Conservation (phyloP, 2,888 invertebrate genomes). For the Drosophila histrio region DNA sequence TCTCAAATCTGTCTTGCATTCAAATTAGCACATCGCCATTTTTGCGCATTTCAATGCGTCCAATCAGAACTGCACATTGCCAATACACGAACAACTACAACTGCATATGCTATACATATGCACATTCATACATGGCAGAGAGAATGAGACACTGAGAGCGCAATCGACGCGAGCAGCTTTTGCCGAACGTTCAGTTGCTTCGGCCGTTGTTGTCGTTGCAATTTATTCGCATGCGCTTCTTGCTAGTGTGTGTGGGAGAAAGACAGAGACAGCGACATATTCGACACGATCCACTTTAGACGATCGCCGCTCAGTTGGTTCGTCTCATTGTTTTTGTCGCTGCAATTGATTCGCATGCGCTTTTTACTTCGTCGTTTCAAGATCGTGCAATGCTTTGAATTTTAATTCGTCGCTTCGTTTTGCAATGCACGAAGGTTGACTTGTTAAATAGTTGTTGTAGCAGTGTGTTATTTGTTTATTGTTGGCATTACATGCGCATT, state of each 20-base stretch:
- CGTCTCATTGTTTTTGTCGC: slow-evolving; percentile 27
- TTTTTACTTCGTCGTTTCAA: slow-evolving; percentile 50
- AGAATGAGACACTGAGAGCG: not conserved
- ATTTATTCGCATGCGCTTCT: slow-evolving; percentile 67
- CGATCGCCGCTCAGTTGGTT: slow-evolving; percentile 2
- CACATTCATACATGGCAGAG: not conserved
- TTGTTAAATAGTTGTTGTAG: slow-evolving; percentile 21
- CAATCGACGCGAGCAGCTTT: slow-evolving; percentile 6
- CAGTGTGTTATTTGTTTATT: not conserved
- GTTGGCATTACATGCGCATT: slow-evolving; percentile 11
- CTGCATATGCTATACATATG: not conserved
- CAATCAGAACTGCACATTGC: slow-evolving; percentile 57
- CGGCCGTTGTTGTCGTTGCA: slow-evolving; percentile 48
- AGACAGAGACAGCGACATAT: not conserved
- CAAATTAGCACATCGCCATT: slow-evolving; percentile 58
- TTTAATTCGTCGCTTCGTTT: slow-evolving; percentile 61
- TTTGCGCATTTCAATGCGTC: slow-evolving; percentile 51
- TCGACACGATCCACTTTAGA: not conserved
- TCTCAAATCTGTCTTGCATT: slow-evolving; percentile 25
- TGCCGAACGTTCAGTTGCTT: slow-evolving; percentile 11
- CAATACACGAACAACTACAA: slow-evolving; percentile 2
- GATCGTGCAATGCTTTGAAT: slow-evolving; percentile 64
- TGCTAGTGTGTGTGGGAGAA: not conserved
- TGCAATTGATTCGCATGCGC: slow-evolving; percentile 70
- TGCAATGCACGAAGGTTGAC: slow-evolving; percentile 51